Evolutionary conservation across 2,797 vertebrate genomes (phyloP).

Genomic region (Austrolebias charrua): DNA sequence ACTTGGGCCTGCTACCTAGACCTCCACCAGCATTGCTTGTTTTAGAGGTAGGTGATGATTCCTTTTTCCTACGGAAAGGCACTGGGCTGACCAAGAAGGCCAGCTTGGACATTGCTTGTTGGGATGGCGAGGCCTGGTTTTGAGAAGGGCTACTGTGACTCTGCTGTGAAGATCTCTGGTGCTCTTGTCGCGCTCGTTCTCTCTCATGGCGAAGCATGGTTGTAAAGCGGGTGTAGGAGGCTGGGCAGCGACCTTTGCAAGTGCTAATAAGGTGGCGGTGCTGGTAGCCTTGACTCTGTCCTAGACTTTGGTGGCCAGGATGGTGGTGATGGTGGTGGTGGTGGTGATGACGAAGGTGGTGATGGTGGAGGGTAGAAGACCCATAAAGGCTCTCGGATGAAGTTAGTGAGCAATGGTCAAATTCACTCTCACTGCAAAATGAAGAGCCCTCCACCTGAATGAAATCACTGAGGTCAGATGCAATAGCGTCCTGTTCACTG

Average conservation of each 20-base stretch:
- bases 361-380: conserved; percentile 76
- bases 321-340: conserved; percentile 84
- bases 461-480: conserved; percentile 96
- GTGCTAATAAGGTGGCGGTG: conserved; percentile 92
- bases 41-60: conserved; percentile 82
- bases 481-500: conserved; percentile 91
- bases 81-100: conserved; percentile 97
- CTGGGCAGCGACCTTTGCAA: conserved; percentile 96
- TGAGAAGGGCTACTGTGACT: conserved; percentile 65
- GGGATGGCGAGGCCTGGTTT: conserved; percentile 71
- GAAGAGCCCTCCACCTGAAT: conserved; percentile 95
- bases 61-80: conserved; percentile 98
- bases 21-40: conserved; percentile 56
- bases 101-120: conserved; percentile 92
- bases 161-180: conserved; percentile 68
- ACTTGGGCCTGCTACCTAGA: conserved; percentile 83
- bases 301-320: conserved; percentile 87
- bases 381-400: conserved; percentile 96
- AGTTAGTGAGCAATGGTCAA: conserved; percentile 95
- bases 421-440: conserved; percentile 98
- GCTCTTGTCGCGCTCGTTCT: conserved; percentile 89
- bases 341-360: conserved; percentile 84
- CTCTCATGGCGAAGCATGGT: conserved; percentile 96
- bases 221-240: conserved; percentile 96
- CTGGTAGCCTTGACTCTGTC: conserved; percentile 85